Base-by-base conservation (phyloP, 37 sponge, comb jelly and placozoan species). In the Cliona cf. orientalis region DNA sequence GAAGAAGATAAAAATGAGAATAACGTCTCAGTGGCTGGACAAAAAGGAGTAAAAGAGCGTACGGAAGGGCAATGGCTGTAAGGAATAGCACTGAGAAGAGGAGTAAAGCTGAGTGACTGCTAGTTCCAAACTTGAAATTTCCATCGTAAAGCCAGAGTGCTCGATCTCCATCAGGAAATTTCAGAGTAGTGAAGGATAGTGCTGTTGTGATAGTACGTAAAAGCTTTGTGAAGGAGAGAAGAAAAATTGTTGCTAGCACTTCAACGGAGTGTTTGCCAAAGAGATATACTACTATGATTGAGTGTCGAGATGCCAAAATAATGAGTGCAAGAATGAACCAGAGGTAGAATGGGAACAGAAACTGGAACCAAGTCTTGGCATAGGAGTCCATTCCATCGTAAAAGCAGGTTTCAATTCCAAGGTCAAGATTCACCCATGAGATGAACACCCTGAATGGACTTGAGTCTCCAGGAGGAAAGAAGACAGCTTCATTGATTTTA, bases 391-490 rank as follows among this genome's bases (percentile, higher is more conserved):
- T 38, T 23, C 80, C 80, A 64, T 33, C 43, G 32, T 5, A 46
- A 40, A 79, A 79, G 37, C 80, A 79, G n/a, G 37, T 79, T 69
- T 49, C 34, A 31, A 79, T 79, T 1, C 80, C 80, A 21, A 79
- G 43, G 80, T 79, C 80, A 0, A 79, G 68, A 19, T 79, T 79
- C 3, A 79, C 1, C 80, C 80, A 79, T 44, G 80, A 7, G 7
- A 79, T 43, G 66, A 66, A 66, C 66, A 70, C 71, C 2, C 44
- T 38, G 42, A 70, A 44, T 34, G 42, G 14, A n/a, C n/a, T 35
- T 23, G 39, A 67, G 29, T 45, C 35, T 34, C 42, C 35, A 39
- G n/a, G n/a, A 25, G 40, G 42, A 6, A 40, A n/a, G 25, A 4
- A 38, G 2, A 39, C 0, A 3, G 39, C n/a, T 4, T 6, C 42